Evolutionary conservation across 1,140 invertebrate species (phyloP).

Genomic region (Hycleus phaleratus): DNA sequence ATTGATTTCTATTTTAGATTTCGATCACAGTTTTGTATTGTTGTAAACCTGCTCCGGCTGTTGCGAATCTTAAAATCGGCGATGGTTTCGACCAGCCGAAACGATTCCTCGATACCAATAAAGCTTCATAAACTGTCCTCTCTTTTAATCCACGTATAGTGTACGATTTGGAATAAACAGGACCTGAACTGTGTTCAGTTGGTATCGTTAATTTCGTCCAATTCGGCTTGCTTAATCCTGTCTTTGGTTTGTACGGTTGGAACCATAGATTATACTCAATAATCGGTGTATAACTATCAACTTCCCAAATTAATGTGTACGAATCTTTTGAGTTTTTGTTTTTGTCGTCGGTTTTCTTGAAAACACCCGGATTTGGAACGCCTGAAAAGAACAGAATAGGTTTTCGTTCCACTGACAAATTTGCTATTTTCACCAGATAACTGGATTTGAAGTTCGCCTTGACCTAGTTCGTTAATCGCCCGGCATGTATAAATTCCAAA

Average conservation of each 20-base stretch:
- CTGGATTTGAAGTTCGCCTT: slow-evolving; percentile 37
- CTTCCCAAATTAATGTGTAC: slow-evolving; percentile 66
- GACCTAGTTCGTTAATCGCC: slow-evolving; percentile 64
- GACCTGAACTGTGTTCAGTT: slow-evolving; percentile 53
- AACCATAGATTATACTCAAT: slow-evolving; percentile 65
- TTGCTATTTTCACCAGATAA: slow-evolving; percentile 31
- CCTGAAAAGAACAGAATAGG: slow-evolving; percentile 34
- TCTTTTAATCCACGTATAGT: slow-evolving; percentile 58
- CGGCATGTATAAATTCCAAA: slow-evolving; percentile 71
- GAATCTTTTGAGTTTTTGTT: slow-evolving; percentile 39
- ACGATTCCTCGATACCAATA: slow-evolving; percentile 60
- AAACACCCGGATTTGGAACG: slow-evolving; percentile 51
- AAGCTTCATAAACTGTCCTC: slow-evolving; percentile 60
- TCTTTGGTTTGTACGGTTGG: slow-evolving; percentile 41
- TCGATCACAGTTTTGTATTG: background rate
- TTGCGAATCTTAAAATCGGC: slow-evolving; percentile 55
- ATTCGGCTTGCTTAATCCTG: slow-evolving; percentile 40
- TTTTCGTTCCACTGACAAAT: background rate
- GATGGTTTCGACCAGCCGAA: slow-evolving; percentile 63
- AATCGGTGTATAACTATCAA: slow-evolving; percentile 66
- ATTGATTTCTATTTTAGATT: slow-evolving; percentile 3
- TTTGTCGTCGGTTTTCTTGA: slow-evolving; percentile 47
- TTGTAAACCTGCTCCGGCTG: slow-evolving; percentile 45
- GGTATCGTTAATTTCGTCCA: slow-evolving; percentile 64
- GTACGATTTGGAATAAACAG: slow-evolving; percentile 58